A percentile compares a stretch with the other conserved stretches of the same genome.
Evolutionary conservation across 2,888 invertebrate genomes (phyloP).

Genomic region (Ectemnius continuus): DNA sequence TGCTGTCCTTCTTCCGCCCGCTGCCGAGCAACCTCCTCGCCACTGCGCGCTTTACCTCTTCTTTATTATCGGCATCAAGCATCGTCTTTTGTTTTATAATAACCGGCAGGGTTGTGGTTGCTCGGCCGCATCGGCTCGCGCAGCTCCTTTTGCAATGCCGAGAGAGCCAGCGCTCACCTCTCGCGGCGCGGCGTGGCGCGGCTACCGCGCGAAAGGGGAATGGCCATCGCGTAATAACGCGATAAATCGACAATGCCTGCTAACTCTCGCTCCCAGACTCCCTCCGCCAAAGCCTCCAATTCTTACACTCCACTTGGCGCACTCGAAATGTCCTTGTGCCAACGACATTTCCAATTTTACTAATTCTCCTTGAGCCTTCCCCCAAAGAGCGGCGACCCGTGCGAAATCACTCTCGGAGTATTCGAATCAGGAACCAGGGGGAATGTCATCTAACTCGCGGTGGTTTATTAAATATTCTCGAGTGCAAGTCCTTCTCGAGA

Average conservation of each 20-base stretch:
- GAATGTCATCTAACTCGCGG: conserved; percentile 30
- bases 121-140: conserved; percentile 33
- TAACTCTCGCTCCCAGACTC: conserved; percentile 25
- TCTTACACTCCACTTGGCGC: conserved; percentile 2
- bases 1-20: conserved; percentile 32
- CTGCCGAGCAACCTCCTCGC: conserved; percentile 37
- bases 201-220: conserved; percentile 6
- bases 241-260: conserved; percentile 53
- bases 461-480: conserved; percentile 57
- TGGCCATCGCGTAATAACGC: conserved; percentile 23
- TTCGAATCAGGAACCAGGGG: not conserved
- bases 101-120: conserved; percentile 70
- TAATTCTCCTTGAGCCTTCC: too few species aligned
- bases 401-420: too few species aligned
- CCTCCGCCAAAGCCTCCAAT: not conserved
- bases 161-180: conserved; percentile 37
- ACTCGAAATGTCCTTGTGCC: too few species aligned
- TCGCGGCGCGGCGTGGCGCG: too few species aligned
- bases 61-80: conserved; percentile 76
- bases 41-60: conserved; percentile 62
- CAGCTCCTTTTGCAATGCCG: conserved; percentile 57
- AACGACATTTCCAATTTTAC: too few species aligned
- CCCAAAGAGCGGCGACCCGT: too few species aligned
- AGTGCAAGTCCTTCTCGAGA: conserved; percentile 16
- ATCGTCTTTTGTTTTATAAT: conserved; percentile 77